phyloP scores from a whole-genome alignment of 35 echinoderm and acorn worm species.

The Acanthaster planci region DNA sequence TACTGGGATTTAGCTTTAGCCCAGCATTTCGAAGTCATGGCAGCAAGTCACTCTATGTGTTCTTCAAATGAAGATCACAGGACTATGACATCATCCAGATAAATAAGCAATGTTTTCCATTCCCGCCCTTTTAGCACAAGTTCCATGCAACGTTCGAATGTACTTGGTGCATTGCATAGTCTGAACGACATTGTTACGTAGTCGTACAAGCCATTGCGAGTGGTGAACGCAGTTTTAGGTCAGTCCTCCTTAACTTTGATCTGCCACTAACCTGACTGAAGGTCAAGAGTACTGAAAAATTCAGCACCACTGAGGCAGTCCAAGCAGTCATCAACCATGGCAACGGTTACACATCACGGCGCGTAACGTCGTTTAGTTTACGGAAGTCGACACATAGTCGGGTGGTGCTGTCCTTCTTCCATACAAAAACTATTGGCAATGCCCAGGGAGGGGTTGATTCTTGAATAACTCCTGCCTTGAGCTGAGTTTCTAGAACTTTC shows the following conservation, averaged over 20 bases:
- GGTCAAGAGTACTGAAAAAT: slow-evolving; percentile 53
- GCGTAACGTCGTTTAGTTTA: slow-evolving; percentile 27
- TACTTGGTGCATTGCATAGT: slow-evolving; percentile 53
- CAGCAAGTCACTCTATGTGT: slow-evolving; percentile 32
- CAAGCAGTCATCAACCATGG: slow-evolving; percentile 50
- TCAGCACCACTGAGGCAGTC: slow-evolving; percentile 40
- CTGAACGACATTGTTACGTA: slow-evolving; percentile 59
- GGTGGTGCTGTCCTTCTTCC: slow-evolving; percentile 40
- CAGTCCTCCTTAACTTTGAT: slow-evolving; percentile 54
- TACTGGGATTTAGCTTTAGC: slow-evolving; percentile 40
- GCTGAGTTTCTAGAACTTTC: slow-evolving; percentile 35
- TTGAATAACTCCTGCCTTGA: slow-evolving; percentile 51
- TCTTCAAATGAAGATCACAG: slow-evolving; percentile 30
- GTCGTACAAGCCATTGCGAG: slow-evolving; percentile 45
- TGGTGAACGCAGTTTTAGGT: slow-evolving; percentile 63
- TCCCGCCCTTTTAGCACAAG: slow-evolving; percentile 53
- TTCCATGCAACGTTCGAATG: slow-evolving; percentile 67
- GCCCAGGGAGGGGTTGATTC: slow-evolving; percentile 37
- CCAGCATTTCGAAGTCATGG: slow-evolving; percentile 18
- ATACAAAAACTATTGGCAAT: slow-evolving; percentile 31
- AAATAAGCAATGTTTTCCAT: slow-evolving; percentile 62
- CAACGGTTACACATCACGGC: slow-evolving; percentile 17
- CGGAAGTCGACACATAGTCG: slow-evolving; percentile 39
- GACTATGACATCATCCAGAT: slow-evolving; percentile 59
- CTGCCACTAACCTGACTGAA: slow-evolving; percentile 69